Base-by-base conservation (phyloP, 2,888 invertebrate species). In the Drosophila meridionalis region DNA sequence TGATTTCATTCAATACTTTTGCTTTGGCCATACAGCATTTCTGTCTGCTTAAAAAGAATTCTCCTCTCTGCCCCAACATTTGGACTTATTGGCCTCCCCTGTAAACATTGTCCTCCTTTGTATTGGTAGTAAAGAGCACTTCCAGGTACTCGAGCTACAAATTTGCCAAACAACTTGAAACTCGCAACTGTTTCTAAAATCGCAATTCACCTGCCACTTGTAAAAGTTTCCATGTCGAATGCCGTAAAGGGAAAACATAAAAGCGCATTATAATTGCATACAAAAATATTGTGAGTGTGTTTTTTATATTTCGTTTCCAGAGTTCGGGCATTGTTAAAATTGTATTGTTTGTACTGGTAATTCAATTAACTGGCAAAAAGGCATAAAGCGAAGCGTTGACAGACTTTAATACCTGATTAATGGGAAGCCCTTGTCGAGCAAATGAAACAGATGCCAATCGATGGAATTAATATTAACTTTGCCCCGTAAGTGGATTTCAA, bases 161-260 rank as follows among this genome's bases (percentile, higher is more conserved):
- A 74, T 75, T 75, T 52, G 43, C 67, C 50, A 57, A 72, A 59
- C 64, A 52, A 73, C 71, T 73, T 68, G 56, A 69, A 73, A 70
- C 63, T 63, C 66, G 83, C 71, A 65, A 84, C 69, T 70, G 83
- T 81, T 65, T 59, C 80, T 68, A 64, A 66, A 66, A 67, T 58
- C 62, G 56, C 71, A 69, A 79, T 81, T 67, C 60, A 80, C 28
- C 50, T 61, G 57, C 68, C 72, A 81, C 73, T 79, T 76, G 67
- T 32, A 64, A 78, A 74, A 69, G 53, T 73, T 78, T 64, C 30
- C 56, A 40, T 42, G 53, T 53, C 45, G 40, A 59, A 48, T 52
- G 66, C 52, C 58, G 40, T 52, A 50, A 48, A n/a, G 2, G 5
- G 7, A 11, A 8, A 47, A 40, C 26, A 64, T 9, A 74, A 67